These are phyloP conservation scores for Steinernema carpocapsae DNA, from an alignment of 2,888 invertebrate species.

Conservation along the genomic window DNA sequence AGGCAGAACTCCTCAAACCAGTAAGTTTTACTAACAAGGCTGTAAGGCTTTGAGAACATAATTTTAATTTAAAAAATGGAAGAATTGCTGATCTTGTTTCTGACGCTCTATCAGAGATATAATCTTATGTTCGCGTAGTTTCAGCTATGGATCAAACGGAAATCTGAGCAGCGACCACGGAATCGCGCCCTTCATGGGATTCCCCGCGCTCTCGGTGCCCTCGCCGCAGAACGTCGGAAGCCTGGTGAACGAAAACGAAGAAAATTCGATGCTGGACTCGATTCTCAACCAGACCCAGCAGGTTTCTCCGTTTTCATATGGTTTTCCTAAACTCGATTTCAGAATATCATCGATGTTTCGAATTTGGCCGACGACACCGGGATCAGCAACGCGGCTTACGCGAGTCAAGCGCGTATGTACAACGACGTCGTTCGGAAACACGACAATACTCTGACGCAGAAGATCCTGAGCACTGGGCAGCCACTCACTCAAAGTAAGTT, in stretches of 20 bases:
- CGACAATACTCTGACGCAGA: background rate
- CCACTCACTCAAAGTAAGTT: background rate
- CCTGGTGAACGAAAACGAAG: background rate
- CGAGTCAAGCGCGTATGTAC: background rate
- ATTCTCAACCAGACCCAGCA: constrained; percentile 10
- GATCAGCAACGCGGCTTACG: constrained; percentile 8
- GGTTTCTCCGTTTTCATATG: background rate
- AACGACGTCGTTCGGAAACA: constrained; percentile 10
- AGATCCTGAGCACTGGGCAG: background rate
- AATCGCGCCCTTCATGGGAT: constrained; percentile 21
- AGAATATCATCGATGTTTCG: constrained; percentile 24
- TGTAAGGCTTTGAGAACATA: background rate
- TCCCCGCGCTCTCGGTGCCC: constrained; percentile 2
- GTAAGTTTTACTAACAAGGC: background rate
- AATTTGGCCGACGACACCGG: background rate
- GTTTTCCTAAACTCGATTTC: background rate
- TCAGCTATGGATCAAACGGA: constrained; percentile 15
- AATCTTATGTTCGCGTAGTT: background rate
- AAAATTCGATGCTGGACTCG: background rate
- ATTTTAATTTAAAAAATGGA: too few species aligned
- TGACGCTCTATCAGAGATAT: background rate
- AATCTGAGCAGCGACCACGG: background rate
- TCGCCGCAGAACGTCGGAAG: background rate
- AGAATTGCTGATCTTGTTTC: background rate
- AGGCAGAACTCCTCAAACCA: constrained; percentile 12